These are phyloP conservation scores for Marmota flaviventris DNA, from an alignment of 2,113 vertebrate species.

Conservation along the genomic window DNA sequence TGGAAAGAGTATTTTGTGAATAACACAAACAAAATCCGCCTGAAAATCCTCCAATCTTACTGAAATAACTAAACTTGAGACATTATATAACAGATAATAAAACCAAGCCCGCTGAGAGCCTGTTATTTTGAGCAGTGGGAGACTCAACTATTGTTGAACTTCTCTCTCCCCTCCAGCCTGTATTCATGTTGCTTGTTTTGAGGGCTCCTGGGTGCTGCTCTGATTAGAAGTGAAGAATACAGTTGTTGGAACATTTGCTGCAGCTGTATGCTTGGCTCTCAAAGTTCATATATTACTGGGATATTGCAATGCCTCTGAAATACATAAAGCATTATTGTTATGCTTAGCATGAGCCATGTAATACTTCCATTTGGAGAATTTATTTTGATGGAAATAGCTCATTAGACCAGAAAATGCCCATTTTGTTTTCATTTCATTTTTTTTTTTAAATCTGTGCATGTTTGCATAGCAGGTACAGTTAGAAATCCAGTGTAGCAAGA, in stretches of 20 bases:
- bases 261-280: constrained; percentile 54
- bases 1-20: constrained; percentile 3
- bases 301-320: constrained; percentile 77
- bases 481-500: constrained; percentile 68
- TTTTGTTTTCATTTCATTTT: constrained; percentile 78
- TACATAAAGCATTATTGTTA: constrained; percentile 79
- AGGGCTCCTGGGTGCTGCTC: constrained; percentile 75
- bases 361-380: constrained; percentile 83
- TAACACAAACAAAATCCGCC: constrained; percentile 36
- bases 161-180: constrained; percentile 46
- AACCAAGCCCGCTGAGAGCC: background rate
- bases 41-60: constrained; percentile 17
- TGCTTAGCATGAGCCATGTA: constrained; percentile 71
- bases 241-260: constrained; percentile 76
- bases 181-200: constrained; percentile 30
- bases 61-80: constrained; percentile 60
- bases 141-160: constrained; percentile 37
- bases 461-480: constrained; percentile 69
- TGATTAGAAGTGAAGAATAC: constrained; percentile 70
- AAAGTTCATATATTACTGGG: constrained; percentile 69
- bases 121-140: constrained; percentile 68
- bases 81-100: constrained; percentile 49
- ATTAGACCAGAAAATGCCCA: constrained; percentile 64
- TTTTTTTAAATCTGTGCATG: constrained; percentile 43
- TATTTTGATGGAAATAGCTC: constrained; percentile 85